Evolutionary conservation across 1,140 invertebrate genomes (phyloP).

Genomic region (Adoxophyes honmai): DNA sequence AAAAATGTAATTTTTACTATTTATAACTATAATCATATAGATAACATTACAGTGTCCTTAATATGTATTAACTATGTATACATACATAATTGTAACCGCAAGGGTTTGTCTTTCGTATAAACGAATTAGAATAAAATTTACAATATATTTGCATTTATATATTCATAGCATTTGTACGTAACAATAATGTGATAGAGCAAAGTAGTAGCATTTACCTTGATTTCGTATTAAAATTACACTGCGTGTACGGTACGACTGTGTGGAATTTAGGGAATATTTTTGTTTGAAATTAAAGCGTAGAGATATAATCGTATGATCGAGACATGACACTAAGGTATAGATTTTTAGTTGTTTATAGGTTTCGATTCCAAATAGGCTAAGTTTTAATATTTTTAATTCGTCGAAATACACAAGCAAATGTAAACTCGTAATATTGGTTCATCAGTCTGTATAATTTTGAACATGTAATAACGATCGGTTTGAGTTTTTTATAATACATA

Average conservation of each 20-base stretch:
- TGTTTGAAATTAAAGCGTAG: not conserved
- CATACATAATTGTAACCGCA: conserved; percentile 18
- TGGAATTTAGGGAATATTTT: conserved; percentile 3
- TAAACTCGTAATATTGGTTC: not conserved
- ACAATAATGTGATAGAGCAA: conserved; percentile 40
- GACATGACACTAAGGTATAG: conserved; percentile 3
- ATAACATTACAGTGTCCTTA: conserved; percentile 32
- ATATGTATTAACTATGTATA: conserved; percentile 23
- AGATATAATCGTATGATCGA: not conserved
- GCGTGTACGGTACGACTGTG: not conserved
- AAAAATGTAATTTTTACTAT: conserved; percentile 22
- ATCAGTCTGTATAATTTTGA: conserved; percentile 23
- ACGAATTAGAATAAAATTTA: conserved; percentile 25
- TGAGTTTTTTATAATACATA: not conserved
- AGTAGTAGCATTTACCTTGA: conserved; percentile 21
- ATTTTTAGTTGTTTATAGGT: conserved; percentile 3
- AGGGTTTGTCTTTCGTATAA: conserved; percentile 18
- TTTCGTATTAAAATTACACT: not conserved
- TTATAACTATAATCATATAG: conserved; percentile 24
- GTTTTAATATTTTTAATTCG: conserved; percentile 6
- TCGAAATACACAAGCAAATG: not conserved
- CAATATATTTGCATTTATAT: conserved; percentile 25
- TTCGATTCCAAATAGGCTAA: conserved; percentile 6
- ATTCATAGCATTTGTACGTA: conserved; percentile 35
- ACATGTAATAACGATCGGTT: no score